These are phyloP conservation scores for Cynoglossus semilaevis DNA, from an alignment of 2,113 vertebrate species.

Conservation along the genomic window DNA sequence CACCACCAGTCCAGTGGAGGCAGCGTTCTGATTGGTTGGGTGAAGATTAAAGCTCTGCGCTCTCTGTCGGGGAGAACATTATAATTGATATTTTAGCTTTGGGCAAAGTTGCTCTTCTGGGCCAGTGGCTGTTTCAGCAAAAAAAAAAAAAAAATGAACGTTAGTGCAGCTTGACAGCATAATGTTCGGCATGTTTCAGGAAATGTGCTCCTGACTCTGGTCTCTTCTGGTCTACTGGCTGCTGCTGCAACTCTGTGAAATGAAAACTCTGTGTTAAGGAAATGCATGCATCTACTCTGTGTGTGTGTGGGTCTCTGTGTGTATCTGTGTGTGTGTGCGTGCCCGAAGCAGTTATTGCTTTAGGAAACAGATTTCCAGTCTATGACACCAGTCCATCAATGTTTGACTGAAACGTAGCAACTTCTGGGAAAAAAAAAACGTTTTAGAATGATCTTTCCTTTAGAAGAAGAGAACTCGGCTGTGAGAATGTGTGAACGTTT, in stretches of 20 bases:
- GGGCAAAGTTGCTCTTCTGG: conserved; percentile 69
- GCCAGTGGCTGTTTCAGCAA: conserved; percentile 78
- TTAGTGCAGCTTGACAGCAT: conserved; percentile 70
- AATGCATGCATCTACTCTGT: conserved; percentile 19
- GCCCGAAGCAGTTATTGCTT: too few relatives aligned
- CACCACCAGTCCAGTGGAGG: conserved; percentile 60
- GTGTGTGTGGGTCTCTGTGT: background rate
- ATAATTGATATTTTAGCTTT: conserved; percentile 78
- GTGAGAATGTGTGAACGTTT: too few relatives aligned
- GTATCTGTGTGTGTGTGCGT: background rate
- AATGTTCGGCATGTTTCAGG: conserved; percentile 60
- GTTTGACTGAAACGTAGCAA: too few relatives aligned
- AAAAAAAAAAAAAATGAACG: conserved; percentile 75
- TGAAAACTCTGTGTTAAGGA: conserved; percentile 28
- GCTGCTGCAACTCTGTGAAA: conserved; percentile 60
- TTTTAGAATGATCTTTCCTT: too few relatives aligned
- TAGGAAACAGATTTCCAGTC: too few relatives aligned
- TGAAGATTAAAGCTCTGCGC: conserved; percentile 75
- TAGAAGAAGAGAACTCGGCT: too few relatives aligned
- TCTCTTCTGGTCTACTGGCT: conserved; percentile 59
- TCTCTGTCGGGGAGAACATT: conserved; percentile 68
- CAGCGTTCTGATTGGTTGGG: conserved; percentile 73
- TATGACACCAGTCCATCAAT: too few relatives aligned
- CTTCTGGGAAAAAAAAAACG: too few relatives aligned
- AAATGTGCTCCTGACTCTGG: conserved; percentile 62